Evolutionary conservation across 2,888 invertebrate species (phyloP).

Genomic region (Apoderus coryli): DNA sequence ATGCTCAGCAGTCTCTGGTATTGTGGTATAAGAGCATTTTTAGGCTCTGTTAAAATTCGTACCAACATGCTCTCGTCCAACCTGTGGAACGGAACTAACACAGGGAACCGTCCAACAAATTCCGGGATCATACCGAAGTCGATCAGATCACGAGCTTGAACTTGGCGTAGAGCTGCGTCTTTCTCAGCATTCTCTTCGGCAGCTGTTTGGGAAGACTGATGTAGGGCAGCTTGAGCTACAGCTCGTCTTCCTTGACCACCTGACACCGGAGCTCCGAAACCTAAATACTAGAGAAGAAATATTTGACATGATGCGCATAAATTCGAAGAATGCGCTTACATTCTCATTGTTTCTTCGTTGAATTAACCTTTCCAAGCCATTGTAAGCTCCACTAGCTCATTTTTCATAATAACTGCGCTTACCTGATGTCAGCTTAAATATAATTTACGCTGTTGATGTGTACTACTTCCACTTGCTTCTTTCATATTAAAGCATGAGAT

Average conservation of each 20-base stretch:
- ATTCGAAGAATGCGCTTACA: constrained; percentile 33
- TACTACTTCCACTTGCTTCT: too few species aligned
- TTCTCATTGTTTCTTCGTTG: constrained; percentile 75
- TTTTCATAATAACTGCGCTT: too few species aligned
- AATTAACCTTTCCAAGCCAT: constrained; percentile 85
- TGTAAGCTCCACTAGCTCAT: constrained; percentile 99
- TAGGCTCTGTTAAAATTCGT: constrained; percentile 91
- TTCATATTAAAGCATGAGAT: too few species aligned
- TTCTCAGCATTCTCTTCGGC: constrained; percentile 72
- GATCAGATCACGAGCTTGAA: constrained; percentile 90
- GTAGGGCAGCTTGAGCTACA: constrained; percentile 51
- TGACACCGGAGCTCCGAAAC: constrained; percentile 76
- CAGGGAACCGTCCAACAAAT: constrained; percentile 92
- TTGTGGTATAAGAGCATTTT: constrained; percentile 93
- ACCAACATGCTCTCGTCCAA: constrained; percentile 83
- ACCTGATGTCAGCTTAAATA: too few species aligned
- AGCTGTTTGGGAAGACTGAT: constrained; percentile 52
- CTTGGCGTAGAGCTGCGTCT: constrained; percentile 67
- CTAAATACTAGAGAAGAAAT: constrained; percentile 55
- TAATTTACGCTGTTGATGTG: too few species aligned
- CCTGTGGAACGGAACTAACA: constrained; percentile 95
- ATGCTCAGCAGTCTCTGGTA: constrained; percentile 89
- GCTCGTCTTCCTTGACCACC: constrained; percentile 69
- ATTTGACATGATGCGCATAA: too few species aligned
- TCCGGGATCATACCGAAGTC: constrained; percentile 98